Evolutionary conservation across 2,113 vertebrate genomes (phyloP).

Genomic region (Egretta garzetta): DNA sequence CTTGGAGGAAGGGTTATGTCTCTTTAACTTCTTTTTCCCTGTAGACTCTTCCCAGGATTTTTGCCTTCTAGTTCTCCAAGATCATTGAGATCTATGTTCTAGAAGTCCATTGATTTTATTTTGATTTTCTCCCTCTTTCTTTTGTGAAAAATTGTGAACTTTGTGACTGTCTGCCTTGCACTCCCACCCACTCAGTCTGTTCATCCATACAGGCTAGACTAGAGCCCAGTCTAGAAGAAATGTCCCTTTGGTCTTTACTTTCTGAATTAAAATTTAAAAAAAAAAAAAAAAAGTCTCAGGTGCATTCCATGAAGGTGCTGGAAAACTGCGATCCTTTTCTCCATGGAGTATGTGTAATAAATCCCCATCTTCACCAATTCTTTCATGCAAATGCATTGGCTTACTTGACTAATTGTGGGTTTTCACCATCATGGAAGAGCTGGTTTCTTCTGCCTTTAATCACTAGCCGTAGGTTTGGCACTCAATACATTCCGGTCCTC

Average conservation of each 20-base stretch:
- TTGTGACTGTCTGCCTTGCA: not conserved
- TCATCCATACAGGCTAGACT: not conserved
- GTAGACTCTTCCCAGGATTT: not conserved
- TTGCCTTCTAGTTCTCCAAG: not conserved
- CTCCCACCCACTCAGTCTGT: not conserved
- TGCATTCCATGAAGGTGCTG: not conserved
- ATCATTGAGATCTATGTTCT: not conserved
- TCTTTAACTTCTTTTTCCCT: not conserved
- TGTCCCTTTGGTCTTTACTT: not conserved
- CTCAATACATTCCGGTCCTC: not conserved
- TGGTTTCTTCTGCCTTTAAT: not conserved
- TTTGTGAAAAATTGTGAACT: not conserved
- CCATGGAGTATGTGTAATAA: not conserved
- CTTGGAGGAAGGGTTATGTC: not conserved
- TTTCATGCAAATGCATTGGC: not conserved
- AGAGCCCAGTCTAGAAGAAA: not conserved
- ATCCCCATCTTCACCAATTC: not conserved
- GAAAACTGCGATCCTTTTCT: not conserved
- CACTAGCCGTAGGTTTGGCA: not conserved
- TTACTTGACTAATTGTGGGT: not conserved
- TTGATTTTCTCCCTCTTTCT: not conserved
- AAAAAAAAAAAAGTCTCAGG: not conserved
- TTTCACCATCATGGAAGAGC: rapidly evolving
- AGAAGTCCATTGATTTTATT: not conserved
- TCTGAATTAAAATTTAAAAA: not conserved